phyloP scores from a whole-genome alignment of 2,113 vertebrate genomes.

The Rhombomys opimus region DNA sequence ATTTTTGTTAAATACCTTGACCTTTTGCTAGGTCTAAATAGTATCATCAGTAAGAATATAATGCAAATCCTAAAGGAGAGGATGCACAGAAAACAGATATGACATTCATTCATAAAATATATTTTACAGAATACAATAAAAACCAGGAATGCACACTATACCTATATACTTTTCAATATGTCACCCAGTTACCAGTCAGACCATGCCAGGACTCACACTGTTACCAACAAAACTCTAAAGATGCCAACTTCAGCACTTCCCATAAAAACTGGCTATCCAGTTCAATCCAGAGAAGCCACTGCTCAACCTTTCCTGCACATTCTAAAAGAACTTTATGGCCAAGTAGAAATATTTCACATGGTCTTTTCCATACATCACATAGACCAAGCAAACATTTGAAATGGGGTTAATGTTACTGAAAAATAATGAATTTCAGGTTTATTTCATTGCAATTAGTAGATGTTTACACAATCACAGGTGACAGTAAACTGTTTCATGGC shows the following conservation, averaged over 20 bases:
- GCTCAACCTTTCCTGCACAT: not conserved
- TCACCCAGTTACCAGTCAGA: constrained; percentile 52
- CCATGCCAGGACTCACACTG: not conserved
- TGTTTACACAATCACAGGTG: not conserved
- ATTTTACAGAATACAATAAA: constrained; percentile 68
- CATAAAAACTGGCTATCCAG: not conserved
- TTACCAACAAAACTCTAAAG: not conserved
- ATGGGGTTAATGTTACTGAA: not conserved
- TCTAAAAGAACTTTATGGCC: not conserved
- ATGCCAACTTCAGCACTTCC: not conserved
- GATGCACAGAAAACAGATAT: constrained; percentile 69
- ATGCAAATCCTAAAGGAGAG: constrained; percentile 62
- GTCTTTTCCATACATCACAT: not conserved
- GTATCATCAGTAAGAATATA: constrained; percentile 80
- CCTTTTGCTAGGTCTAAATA: constrained; percentile 75
- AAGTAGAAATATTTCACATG: not conserved
- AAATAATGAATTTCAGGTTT: not conserved
- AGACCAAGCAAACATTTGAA: not conserved
- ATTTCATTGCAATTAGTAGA: constrained; percentile 23
- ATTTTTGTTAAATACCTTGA: constrained; percentile 80
- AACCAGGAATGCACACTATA: constrained; percentile 60
- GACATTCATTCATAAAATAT: not conserved
- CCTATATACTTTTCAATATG: constrained; percentile 70
- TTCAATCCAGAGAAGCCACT: not conserved
- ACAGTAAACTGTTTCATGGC: not conserved